Evolutionary conservation across 2,797 vertebrate species (phyloP).

Genomic region (Monodelphis domestica): DNA sequence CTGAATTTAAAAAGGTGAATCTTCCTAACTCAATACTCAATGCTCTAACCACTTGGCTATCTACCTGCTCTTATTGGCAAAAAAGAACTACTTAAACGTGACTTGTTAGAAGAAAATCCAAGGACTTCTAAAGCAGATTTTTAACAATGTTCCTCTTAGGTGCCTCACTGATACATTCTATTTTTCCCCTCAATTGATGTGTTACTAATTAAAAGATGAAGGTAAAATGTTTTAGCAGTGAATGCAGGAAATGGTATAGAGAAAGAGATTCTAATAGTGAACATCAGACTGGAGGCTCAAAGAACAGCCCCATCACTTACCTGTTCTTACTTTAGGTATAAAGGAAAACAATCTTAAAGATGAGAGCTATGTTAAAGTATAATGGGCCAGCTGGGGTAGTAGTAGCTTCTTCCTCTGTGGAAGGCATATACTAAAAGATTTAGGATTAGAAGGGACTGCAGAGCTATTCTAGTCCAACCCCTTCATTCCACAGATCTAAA

Average conservation of each 20-base stretch:
- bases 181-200: neutral
- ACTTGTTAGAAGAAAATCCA: neutral
- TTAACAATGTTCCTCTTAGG: neutral
- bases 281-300: too few species aligned
- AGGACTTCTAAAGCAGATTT: neutral
- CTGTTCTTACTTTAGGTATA: neutral
- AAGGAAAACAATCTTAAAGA: neutral
- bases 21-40: neutral
- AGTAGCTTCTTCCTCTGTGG: neutral
- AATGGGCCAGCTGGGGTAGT: neutral
- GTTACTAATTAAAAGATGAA: neutral
- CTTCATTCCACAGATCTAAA: neutral
- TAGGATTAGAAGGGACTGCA: neutral
- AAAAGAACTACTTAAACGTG: neutral
- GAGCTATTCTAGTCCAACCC: neutral
- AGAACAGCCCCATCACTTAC: neutral
- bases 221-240: neutral
- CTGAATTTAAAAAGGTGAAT: neutral
- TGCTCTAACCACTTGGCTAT: neutral
- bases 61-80: neutral
- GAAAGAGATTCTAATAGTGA: neutral
- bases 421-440: neutral
- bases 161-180: neutral
- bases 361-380: neutral
- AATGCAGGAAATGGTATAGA: neutral